These are phyloP conservation scores for Daboia siamensis DNA, from an alignment of 2,113 vertebrate genomes.

Conservation along the genomic window DNA sequence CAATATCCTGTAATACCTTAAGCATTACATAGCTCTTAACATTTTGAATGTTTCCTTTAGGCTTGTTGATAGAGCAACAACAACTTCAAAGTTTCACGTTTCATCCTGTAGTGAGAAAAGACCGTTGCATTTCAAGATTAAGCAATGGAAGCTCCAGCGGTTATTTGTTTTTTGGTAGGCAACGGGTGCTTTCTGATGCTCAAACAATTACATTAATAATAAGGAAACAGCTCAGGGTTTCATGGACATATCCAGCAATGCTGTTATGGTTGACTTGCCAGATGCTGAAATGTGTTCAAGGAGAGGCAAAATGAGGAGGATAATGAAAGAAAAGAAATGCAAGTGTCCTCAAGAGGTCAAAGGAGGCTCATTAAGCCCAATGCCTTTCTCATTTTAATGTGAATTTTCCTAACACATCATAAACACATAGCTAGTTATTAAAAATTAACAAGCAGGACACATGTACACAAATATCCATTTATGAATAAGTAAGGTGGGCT, in stretches of 20 bases:
- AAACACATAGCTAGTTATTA: slow-evolving; percentile 25
- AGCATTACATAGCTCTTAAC: neutral
- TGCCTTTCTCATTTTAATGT: slow-evolving; percentile 19
- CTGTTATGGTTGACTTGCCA: neutral
- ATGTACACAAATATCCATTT: slow-evolving; percentile 2
- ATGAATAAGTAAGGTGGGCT: neutral
- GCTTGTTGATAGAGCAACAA: neutral
- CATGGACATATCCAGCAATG: neutral
- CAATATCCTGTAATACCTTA: neutral
- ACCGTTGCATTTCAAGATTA: neutral
- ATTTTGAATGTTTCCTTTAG: neutral
- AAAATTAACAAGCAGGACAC: neutral
- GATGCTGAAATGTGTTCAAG: neutral
- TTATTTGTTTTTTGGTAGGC: slow-evolving; percentile 3
- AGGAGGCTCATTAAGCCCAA: slow-evolving; percentile 11
- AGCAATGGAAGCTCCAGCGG: neutral
- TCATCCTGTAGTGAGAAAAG: neutral
- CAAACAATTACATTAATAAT: slow-evolving; percentile 10
- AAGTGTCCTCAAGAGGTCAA: slow-evolving; percentile 10
- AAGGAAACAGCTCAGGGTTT: neutral
- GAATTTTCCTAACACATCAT: neutral
- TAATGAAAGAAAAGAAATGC: slow-evolving; percentile 4
- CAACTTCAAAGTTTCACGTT: neutral
- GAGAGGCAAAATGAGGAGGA: slow-evolving; percentile 24
- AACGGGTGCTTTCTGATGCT: slow-evolving; percentile 17